A percentile compares a stretch with the other conserved stretches of the same genome.
These are phyloP conservation scores for Phaetusa simplex DNA, from an alignment of 2,113 vertebrate species.

Conservation along the genomic window DNA sequence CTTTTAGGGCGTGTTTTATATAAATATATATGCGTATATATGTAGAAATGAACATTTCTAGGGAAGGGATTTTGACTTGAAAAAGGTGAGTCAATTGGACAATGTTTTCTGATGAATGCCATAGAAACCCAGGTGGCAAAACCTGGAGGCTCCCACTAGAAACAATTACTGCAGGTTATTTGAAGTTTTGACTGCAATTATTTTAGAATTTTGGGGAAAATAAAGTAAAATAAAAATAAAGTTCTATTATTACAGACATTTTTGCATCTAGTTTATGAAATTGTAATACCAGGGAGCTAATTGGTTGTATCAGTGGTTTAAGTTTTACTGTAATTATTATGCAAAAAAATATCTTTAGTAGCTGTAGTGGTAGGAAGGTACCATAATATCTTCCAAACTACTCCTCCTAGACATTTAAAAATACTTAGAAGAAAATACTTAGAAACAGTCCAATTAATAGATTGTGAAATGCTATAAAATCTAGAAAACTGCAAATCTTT, in stretches of 20 bases:
- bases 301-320: background rate
- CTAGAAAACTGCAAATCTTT: background rate
- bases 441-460: background rate
- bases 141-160: background rate
- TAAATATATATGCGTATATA: background rate
- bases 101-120: background rate
- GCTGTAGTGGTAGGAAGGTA: background rate
- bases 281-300: background rate
- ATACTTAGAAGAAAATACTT: background rate
- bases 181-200: background rate
- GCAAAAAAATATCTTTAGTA: background rate
- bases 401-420: background rate
- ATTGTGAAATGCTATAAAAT: background rate
- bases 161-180: background rate
- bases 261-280: background rate
- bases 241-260: background rate
- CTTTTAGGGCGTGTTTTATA: background rate
- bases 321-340: background rate
- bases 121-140: background rate
- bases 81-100: background rate
- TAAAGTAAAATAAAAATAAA: background rate
- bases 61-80: background rate
- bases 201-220: background rate
- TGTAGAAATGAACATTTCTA: background rate
- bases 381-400: background rate